phyloP scores from a whole-genome alignment of 92 coral and sea anemone species.

The Porites divaricata region DNA sequence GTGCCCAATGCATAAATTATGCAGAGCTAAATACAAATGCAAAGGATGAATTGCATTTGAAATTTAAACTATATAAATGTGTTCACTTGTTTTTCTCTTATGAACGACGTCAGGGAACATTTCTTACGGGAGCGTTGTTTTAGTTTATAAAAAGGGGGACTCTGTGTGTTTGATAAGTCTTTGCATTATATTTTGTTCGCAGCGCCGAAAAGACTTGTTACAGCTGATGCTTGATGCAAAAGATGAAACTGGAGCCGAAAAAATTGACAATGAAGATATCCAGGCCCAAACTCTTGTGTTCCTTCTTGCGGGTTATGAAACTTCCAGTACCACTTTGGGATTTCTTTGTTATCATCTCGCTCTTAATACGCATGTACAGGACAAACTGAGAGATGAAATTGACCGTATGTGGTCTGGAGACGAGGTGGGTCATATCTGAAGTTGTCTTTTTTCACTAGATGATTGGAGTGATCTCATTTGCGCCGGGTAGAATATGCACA shows the following conservation, averaged over 20 bases:
- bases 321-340: conserved; percentile 40
- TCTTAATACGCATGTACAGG: conserved; percentile 38
- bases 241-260: conserved; percentile 46
- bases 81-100: no score
- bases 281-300: conserved; percentile 40
- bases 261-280: conserved; percentile 45
- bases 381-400: conserved; percentile 53
- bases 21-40: no score
- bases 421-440: conserved; percentile 8
- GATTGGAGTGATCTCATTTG: background rate
- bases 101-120: no score
- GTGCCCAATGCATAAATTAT: no score
- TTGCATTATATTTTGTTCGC: background rate
- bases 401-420: conserved; percentile 48
- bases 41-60: no score
- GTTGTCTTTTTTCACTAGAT: no score
- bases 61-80: no score
- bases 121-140: no score
- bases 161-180: background rate
- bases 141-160: no score
- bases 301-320: conserved; percentile 61
- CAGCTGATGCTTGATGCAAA: conserved; percentile 51
- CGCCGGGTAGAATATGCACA: background rate
- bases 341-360: conserved; percentile 32
- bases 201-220: conserved; percentile 42